Evolutionary conservation across 1,140 invertebrate species (phyloP).

Genomic region (Panulirus ornatus): DNA sequence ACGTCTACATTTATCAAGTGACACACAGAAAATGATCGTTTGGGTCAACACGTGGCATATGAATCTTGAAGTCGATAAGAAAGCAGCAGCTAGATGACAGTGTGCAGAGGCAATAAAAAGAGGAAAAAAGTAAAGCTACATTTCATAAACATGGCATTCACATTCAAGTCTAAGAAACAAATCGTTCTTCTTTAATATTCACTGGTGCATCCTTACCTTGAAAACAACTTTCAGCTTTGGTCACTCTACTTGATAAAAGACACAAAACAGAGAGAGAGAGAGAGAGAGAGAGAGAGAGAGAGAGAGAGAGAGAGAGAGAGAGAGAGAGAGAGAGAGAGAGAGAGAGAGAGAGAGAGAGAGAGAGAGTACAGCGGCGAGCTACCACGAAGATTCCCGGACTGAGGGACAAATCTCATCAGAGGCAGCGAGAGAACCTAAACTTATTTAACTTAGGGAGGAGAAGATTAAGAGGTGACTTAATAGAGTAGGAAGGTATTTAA

Average conservation of each 20-base stretch:
- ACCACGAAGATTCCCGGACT: too few species aligned
- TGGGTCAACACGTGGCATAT: too few species aligned
- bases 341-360: slow-evolving; percentile 5
- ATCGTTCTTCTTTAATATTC: background rate
- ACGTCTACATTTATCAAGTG: too few species aligned
- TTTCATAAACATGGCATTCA: background rate
- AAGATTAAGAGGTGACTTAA: too few species aligned
- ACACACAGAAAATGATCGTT: too few species aligned
- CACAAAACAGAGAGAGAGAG: background rate
- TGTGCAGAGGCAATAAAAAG: background rate
- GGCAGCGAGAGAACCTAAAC: background rate
- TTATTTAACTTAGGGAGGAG: too few species aligned
- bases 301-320: background rate
- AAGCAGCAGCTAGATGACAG: background rate
- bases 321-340: background rate
- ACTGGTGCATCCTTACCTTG: background rate
- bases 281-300: background rate
- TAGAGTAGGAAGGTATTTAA: background rate
- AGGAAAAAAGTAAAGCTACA: background rate
- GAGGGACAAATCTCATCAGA: background rate
- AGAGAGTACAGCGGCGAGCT: too few species aligned
- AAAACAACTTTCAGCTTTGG: background rate
- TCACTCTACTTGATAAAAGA: too few species aligned
- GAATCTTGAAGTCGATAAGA: background rate
- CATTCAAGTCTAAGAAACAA: background rate